These are phyloP conservation scores for Cantharis nigra DNA, from an alignment of 2,888 invertebrate species.

Conservation along the genomic window DNA sequence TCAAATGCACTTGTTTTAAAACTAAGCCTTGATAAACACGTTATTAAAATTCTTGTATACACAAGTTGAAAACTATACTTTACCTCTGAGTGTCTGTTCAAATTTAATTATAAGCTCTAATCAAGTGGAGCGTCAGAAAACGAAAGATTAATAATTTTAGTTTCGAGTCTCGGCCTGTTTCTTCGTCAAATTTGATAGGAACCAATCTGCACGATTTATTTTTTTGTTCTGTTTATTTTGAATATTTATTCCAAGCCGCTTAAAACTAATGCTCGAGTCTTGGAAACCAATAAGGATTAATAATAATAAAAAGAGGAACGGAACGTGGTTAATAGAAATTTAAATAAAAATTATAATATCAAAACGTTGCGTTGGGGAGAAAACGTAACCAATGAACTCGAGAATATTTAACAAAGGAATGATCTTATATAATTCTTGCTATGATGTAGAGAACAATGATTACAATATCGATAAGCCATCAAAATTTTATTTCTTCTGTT, in stretches of 20 bases:
- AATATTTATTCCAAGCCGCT: neutral
- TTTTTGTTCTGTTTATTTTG: neutral
- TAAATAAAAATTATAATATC: neutral
- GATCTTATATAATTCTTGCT: neutral
- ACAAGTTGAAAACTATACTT: slow-evolving; percentile 15
- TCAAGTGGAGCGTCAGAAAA: slow-evolving; percentile 10
- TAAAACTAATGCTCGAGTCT: neutral
- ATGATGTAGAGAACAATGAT: neutral
- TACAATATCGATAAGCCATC: neutral
- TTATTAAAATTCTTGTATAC: slow-evolving; percentile 15
- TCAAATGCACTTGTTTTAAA: slow-evolving; percentile 19
- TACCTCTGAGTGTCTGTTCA: slow-evolving; percentile 2
- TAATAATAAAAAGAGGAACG: neutral
- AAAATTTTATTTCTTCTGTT: neutral
- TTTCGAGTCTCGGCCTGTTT: neutral
- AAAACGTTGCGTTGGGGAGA: neutral
- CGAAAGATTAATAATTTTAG: slow-evolving; percentile 11
- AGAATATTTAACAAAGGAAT: neutral
- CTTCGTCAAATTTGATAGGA: neutral
- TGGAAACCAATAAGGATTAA: neutral
- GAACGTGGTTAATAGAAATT: neutral
- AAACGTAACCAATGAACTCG: neutral
- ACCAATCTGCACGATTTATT: neutral
- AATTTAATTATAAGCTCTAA: slow-evolving; percentile 20
- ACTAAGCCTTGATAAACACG: slow-evolving; percentile 18